Base-by-base conservation (phyloP, 1,140 invertebrate species). In the Drosophila rufa region DNA sequence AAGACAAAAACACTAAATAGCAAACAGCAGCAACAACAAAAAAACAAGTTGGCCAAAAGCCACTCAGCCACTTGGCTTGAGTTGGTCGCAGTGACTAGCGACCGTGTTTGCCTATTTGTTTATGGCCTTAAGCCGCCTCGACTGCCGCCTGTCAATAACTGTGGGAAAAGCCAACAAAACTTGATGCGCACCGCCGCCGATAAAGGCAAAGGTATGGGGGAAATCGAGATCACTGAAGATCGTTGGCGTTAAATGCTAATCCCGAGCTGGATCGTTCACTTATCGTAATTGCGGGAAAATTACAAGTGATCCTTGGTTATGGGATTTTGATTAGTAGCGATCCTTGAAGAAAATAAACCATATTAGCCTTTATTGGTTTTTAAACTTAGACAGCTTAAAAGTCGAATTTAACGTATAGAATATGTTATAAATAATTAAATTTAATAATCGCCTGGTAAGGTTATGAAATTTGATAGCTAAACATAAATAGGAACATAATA, bases 151-250 rank as follows among this genome's bases (percentile, higher is more conserved):
- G 84, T 87, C 84, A 87, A 89, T 87, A 87, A 66, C 77, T 87
- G 84, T 87, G 84, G 85, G 84, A 87, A 87, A 87, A 87, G 84
- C 84, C 78, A 87, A 87, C 84, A 87, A 89, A 82, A 87, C 69
- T 73, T 73, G 69, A 73, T 71, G 69, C 53, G 69, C 69, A 46
- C 47, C 40, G 38, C 67, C 48, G 40, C 11, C 27, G 36, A 15
- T 42, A 48, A 12, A 42, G 30, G 25, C 11, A 43, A 48, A 14
- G 8, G 73, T 15, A 25, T 22, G 25, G 30, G 48, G 19, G 65
- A 56, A 48, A 71, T 71, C 66, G 51, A 73, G 51, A 73, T 59
- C 68, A 73, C 19, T 73, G 53, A 42, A 42, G 53, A 73, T 71
- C 67, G 70, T 15, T 73, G 69, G 69, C 69, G 69, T 73, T 73